Conservation (phyloP, 2,797 vertebrate genomes). For the Erithacus rubecula region DNA sequence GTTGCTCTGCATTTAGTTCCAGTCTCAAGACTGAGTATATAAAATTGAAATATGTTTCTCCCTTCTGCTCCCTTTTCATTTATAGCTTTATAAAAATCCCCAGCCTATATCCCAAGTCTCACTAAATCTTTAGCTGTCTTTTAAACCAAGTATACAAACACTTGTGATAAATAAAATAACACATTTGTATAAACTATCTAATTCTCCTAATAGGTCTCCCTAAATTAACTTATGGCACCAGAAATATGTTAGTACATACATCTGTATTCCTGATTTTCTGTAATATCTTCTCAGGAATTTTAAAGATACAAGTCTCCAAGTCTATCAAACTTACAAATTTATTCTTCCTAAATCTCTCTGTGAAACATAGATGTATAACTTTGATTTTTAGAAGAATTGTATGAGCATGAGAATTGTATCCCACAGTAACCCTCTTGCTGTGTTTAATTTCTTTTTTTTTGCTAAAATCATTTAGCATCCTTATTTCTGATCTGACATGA, state of each 20-base stretch:
- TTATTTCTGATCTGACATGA: not conserved
- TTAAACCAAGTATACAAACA: not conserved
- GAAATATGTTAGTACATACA: not conserved
- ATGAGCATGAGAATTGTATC: not conserved
- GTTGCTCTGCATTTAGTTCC: not conserved
- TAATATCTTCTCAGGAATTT: not conserved
- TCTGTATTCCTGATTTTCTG: not conserved
- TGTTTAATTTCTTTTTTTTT: not conserved
- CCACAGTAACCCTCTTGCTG: not conserved
- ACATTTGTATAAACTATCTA: not conserved
- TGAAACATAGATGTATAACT: not conserved
- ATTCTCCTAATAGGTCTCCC: not conserved
- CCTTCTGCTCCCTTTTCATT: not conserved
- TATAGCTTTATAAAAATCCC: not conserved
- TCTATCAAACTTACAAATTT: not conserved
- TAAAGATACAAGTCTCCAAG: not conserved
- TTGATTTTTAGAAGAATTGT: not conserved
- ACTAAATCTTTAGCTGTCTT: not conserved
- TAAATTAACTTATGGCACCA: not conserved
- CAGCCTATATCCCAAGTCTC: not conserved
- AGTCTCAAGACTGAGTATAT: not conserved
- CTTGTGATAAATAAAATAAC: not conserved
- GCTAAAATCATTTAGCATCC: not conserved
- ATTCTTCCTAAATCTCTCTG: not conserved
- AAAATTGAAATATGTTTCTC: not conserved